Evolutionary conservation across 1,140 invertebrate genomes (phyloP).

Genomic region (Pogonognathellus flavescens): DNA sequence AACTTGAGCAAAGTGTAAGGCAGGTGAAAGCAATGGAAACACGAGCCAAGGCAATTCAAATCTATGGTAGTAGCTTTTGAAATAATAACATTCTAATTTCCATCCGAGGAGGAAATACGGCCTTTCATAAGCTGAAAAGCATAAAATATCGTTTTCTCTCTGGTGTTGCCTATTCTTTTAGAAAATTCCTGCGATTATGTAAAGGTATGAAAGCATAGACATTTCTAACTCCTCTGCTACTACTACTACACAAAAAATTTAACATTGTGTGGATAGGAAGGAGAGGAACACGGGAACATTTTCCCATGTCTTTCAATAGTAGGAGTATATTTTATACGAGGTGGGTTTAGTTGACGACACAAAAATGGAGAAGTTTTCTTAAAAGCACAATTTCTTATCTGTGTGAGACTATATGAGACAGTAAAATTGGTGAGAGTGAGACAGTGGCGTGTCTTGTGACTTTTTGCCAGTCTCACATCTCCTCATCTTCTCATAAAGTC

Average conservation of each 20-base stretch:
- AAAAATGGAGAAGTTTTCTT: not conserved
- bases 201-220: not conserved
- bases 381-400: not conserved
- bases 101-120: constrained; percentile 13
- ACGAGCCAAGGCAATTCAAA: not conserved
- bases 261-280: not conserved
- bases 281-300: no score
- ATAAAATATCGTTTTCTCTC: not conserved
- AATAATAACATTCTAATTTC: constrained; percentile 50
- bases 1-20: not conserved
- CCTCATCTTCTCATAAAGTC: not conserved
- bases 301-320: no score
- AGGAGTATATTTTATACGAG: not conserved
- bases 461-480: constrained; percentile 5
- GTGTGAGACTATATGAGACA: not conserved
- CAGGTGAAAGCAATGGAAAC: not conserved
- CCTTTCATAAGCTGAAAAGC: not conserved
- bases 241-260: not conserved
- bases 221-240: not conserved
- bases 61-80: constrained; percentile 17
- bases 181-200: no score
- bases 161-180: not conserved
- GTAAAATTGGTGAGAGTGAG: constrained; percentile 4
- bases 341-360: not conserved
- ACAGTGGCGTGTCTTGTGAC: not conserved